Percentiles rank a stretch among this genome's conserved stretches.
These are phyloP conservation scores for Zophobas atratus DNA, from an alignment of 1,140 invertebrate genomes.

Conservation along the genomic window DNA sequence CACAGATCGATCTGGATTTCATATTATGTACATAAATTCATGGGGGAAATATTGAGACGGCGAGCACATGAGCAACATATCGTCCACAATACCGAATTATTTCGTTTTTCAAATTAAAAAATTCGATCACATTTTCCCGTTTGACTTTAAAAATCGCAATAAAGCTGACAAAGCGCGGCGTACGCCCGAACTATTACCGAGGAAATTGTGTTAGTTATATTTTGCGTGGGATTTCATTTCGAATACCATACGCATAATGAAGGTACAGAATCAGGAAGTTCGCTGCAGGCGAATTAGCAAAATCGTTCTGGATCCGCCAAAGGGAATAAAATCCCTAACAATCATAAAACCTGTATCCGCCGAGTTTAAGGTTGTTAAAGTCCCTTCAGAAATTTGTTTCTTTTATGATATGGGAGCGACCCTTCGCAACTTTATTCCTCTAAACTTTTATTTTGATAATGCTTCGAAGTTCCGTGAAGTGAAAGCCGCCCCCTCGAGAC, in stretches of 20 bases:
- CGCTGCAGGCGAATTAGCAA: constrained; percentile 12
- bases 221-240: not conserved
- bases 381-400: constrained; percentile 37
- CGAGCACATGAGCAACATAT: too few species aligned
- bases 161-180: too few species aligned
- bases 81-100: too few species aligned
- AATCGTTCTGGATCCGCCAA: constrained; percentile 18
- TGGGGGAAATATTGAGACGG: too few species aligned
- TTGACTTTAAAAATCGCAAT: too few species aligned
- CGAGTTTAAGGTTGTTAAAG: constrained; percentile 24
- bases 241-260: not conserved
- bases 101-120: too few species aligned
- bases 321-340: constrained; percentile 22
- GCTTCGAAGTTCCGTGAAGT: constrained; percentile 12
- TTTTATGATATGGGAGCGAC: constrained; percentile 15
- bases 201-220: too few species aligned
- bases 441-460: constrained; percentile 33
- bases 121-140: too few species aligned
- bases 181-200: too few species aligned
- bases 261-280: not conserved
- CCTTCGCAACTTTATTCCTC: constrained; percentile 2
- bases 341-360: constrained; percentile 18
- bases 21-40: too few species aligned
- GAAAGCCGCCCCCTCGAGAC: constrained; percentile 17
- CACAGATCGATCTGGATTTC: too few species aligned